Evolutionary conservation across 2,797 vertebrate species (phyloP).

Genomic region (Gallinago nigripennis): DNA sequence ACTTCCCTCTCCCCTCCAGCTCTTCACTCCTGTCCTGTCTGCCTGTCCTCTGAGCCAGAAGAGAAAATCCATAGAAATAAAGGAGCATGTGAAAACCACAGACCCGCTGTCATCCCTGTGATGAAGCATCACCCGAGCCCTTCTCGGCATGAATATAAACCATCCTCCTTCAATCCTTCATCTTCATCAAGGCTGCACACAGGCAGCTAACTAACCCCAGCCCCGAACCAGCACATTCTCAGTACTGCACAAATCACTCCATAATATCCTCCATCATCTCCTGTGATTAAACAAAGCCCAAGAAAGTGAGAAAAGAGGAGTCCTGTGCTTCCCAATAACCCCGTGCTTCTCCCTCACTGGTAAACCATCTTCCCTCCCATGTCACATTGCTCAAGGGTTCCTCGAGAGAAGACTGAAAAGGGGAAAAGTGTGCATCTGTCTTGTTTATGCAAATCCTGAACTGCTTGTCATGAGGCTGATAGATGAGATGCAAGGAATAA

Average conservation of each 20-base stretch:
- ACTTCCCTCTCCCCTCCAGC: background rate
- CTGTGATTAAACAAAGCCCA: background rate
- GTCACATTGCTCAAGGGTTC: background rate
- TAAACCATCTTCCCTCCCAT: background rate
- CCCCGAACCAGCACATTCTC: background rate
- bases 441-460: background rate
- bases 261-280: background rate
- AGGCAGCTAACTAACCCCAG: slow-evolving; percentile 21
- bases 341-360: background rate
- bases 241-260: background rate
- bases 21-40: background rate
- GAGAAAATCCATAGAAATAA: background rate
- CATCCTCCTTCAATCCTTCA: background rate
- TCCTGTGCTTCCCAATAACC: background rate
- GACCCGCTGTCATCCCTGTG: background rate
- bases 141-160: slow-evolving; percentile 24
- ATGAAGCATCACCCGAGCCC: background rate
- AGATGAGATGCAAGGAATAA: slow-evolving; percentile 24
- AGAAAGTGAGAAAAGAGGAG: background rate
- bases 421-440: background rate
- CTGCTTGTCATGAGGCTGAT: slow-evolving; percentile 12
- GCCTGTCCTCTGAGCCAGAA: background rate
- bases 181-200: slow-evolving; percentile 42
- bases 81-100: background rate
- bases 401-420: background rate